Conservation (phyloP, 2,113 vertebrate genomes). For the Bubo bubo region DNA sequence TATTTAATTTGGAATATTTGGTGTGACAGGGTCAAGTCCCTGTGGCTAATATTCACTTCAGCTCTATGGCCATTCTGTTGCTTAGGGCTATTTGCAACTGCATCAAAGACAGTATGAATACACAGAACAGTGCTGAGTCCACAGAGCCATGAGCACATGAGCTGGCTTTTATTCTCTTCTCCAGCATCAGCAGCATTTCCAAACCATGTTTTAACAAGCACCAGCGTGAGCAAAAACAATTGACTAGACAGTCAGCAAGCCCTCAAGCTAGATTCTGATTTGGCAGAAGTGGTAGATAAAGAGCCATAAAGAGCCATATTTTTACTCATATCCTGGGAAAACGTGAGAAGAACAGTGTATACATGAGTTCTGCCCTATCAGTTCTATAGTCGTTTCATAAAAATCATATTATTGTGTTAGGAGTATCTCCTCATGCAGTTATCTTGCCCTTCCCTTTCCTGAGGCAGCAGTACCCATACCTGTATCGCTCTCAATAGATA, state of each 20-base stretch:
- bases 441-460: not conserved
- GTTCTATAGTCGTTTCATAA: not conserved
- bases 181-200: constrained; percentile 42
- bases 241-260: not conserved
- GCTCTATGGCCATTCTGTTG: not conserved
- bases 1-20: not conserved
- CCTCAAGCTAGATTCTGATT: not conserved
- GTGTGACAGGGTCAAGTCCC: not conserved
- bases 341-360: not conserved
- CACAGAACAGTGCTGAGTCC: constrained; percentile 28
- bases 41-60: not conserved
- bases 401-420: not conserved
- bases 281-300: not conserved
- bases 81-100: not conserved
- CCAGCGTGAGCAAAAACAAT: not conserved
- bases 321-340: not conserved
- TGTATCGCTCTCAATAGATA: not conserved
- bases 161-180: constrained; percentile 36
- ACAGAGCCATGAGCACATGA: not conserved
- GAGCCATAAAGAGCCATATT: not conserved
- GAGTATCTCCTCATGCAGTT: not conserved
- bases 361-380: not conserved
- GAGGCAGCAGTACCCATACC: not conserved
- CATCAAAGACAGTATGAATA: not conserved
- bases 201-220: not conserved